These are phyloP conservation scores for Drosophila carrolli DNA, from an alignment of 1,140 invertebrate genomes.

Conservation along the genomic window DNA sequence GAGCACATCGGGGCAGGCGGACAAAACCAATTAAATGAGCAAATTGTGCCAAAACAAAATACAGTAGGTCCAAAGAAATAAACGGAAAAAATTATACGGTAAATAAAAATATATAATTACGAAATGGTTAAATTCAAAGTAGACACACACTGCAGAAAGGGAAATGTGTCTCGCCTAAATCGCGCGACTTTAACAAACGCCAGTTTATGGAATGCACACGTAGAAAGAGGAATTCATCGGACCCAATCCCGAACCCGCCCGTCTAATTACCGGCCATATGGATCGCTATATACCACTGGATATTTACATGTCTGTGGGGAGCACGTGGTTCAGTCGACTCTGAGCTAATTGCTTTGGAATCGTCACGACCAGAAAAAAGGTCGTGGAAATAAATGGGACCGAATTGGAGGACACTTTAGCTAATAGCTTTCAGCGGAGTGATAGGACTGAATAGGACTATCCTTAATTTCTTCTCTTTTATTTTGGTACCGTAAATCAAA, in stretches of 20 bases:
- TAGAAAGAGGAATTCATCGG: slow-evolving; percentile 16
- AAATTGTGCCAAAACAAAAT: slow-evolving; percentile 72
- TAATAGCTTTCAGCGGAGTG: neutral
- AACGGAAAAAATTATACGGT: slow-evolving; percentile 45
- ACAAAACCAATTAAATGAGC: slow-evolving; percentile 50
- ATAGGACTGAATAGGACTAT: too few species aligned
- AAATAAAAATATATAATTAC: slow-evolving; percentile 26
- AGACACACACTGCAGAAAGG: slow-evolving; percentile 15
- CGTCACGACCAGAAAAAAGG: slow-evolving; percentile 27
- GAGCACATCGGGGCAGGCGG: slow-evolving; percentile 78
- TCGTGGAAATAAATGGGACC: neutral
- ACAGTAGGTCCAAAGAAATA: slow-evolving; percentile 33
- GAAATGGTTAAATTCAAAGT: slow-evolving; percentile 8
- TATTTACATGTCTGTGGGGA: slow-evolving; percentile 1
- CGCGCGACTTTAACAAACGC: slow-evolving; percentile 35
- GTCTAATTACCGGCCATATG: neutral
- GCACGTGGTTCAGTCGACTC: slow-evolving; percentile 24
- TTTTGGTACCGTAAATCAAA: too few species aligned
- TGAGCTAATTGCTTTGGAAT: slow-evolving; percentile 32
- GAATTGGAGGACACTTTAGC: neutral
- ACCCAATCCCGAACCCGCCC: neutral
- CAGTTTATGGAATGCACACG: slow-evolving; percentile 51
- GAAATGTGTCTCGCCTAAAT: slow-evolving; percentile 39
- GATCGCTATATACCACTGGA: neutral
- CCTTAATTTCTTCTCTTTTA: too few species aligned